These are phyloP conservation scores for Ruditapes philippinarum DNA, from an alignment of 1,140 invertebrate genomes.

Conservation along the genomic window DNA sequence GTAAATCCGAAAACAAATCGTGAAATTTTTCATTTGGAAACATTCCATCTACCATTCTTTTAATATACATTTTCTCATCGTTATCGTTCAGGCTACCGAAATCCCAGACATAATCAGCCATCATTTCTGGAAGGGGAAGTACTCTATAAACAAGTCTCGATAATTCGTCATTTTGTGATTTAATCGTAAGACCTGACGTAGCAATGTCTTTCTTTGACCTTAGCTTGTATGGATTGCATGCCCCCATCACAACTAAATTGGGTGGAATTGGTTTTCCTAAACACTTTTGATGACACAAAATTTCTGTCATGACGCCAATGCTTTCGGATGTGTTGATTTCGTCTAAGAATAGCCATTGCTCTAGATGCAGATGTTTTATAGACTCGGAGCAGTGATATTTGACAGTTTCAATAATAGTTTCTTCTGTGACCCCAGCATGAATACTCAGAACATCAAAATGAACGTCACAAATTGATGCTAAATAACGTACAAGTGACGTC, in stretches of 20 bases:
- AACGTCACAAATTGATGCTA: conserved; percentile 21
- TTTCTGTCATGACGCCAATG: conserved; percentile 50
- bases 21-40: neutral
- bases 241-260: conserved; percentile 59
- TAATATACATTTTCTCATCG: conserved; percentile 81
- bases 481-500: conserved; percentile 75
- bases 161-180: conserved; percentile 68
- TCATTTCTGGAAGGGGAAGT: conserved; percentile 80
- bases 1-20: conserved; percentile 32
- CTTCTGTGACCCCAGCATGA: conserved; percentile 54
- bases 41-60: conserved; percentile 74
- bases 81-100: conserved; percentile 79
- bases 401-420: conserved; percentile 1
- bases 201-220: neutral
- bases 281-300: conserved; percentile 49
- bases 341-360: conserved; percentile 57
- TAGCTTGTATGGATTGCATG: conserved; percentile 66
- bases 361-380: neutral
- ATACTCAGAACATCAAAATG: conserved; percentile 4
- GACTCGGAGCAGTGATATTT: conserved; percentile 5
- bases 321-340: conserved; percentile 62
- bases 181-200: neutral
- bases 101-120: conserved; percentile 84
- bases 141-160: conserved; percentile 82
- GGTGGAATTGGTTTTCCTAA: conserved; percentile 16